Percentiles rank a stretch among this genome's conserved stretches.
These are phyloP conservation scores for Columba guinea DNA, from an alignment of 2,797 vertebrate species.

Conservation along the genomic window DNA sequence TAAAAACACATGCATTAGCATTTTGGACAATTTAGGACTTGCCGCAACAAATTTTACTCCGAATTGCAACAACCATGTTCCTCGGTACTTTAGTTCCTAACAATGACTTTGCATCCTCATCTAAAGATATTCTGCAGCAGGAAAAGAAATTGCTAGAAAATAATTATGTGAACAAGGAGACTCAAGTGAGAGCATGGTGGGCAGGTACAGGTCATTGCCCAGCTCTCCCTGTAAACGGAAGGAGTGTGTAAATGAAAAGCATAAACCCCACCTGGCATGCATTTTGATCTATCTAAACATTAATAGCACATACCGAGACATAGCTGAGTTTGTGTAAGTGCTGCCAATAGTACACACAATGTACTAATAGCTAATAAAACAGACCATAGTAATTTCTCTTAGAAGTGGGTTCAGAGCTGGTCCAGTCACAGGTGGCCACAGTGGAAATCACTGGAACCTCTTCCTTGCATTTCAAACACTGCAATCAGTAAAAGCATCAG, in stretches of 20 bases:
- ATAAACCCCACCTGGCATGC: not conserved
- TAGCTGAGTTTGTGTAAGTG: not conserved
- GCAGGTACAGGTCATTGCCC: not conserved
- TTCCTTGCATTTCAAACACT: slow-evolving; percentile 51
- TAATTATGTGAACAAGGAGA: not conserved
- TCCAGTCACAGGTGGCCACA: slow-evolving; percentile 45
- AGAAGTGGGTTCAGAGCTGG: slow-evolving; percentile 49
- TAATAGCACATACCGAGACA: not conserved
- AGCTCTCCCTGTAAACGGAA: not conserved
- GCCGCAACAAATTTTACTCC: not conserved
- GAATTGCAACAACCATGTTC: not conserved
- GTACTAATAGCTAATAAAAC: not conserved
- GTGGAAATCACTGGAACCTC: slow-evolving; percentile 61
- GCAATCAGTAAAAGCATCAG: slow-evolving; percentile 63
- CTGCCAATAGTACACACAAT: not conserved
- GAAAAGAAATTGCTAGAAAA: not conserved
- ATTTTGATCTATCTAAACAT: not conserved
- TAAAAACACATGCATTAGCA: not conserved
- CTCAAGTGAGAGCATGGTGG: not conserved
- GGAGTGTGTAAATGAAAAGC: not conserved
- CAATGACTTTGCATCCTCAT: not conserved
- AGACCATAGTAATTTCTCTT: slow-evolving; percentile 54
- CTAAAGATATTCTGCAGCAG: not conserved
- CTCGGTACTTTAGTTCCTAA: not conserved
- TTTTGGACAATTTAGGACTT: not conserved